Base-by-base conservation (phyloP, 2,888 invertebrate genomes). In the Microctonus hyperodae region DNA sequence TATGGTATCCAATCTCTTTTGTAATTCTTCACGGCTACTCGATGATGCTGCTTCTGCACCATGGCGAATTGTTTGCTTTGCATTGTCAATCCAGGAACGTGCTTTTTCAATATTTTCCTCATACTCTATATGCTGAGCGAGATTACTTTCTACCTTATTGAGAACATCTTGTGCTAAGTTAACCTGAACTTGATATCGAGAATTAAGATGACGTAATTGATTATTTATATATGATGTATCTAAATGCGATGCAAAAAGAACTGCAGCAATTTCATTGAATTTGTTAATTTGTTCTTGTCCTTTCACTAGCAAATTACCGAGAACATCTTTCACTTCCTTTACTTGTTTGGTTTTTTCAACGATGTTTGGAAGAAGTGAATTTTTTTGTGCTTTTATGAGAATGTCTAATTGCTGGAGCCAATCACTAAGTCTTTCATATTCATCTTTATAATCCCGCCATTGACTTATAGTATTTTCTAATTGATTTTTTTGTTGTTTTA, bases 361-460 rank as follows among this genome's bases (percentile, higher is more conserved):
- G 0, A 94, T 86, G 64, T 91, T 93, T 2, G 94, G 90, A 25
- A 93, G 87, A 11, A 95, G 85, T 23, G 93, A 92, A 25, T 94
- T 89, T 83, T 96, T 96, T 76, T 96, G 94, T 65, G 94, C 94
- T 81, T 96, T 96, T 11, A 95, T 92, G 9, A 95, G 88, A 76
- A 95, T 94, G 76, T 96, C 95, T 78, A 94, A 94, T 82, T 96
- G 95, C 78, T 96, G 96, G 33, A 96, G 84, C 96, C 96, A 96
- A 82, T 96, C 96, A 60, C 94, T 94, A 16, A 96, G 85, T 69
- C 94, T 89, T 81, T 96, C 96, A 79, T 94, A 95, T 83, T 96
- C 96, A 79, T 96, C 96, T 83, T 96, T 96, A 85, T 94, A 96
- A 69, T 95, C 93, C 64, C 94, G 89, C 93, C 95, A 94, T 78